Conservation (phyloP, 2,888 invertebrate genomes). For the Trisateles emortualis region DNA sequence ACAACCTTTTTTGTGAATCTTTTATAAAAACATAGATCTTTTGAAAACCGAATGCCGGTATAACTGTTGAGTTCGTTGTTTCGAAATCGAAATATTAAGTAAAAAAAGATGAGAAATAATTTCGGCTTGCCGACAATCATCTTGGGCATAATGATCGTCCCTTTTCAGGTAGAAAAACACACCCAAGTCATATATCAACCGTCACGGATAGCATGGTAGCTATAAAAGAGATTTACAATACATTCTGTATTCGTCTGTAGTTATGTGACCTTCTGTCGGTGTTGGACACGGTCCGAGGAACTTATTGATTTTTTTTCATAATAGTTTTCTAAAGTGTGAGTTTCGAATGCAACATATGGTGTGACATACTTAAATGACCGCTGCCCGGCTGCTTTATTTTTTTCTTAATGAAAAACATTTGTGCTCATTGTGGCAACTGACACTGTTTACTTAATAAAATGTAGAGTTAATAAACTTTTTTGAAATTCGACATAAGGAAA, state of each 20-base stretch:
- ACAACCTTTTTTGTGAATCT: conserved; percentile 58
- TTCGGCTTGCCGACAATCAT: conserved; percentile 83
- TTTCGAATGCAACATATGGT: conserved; percentile 73
- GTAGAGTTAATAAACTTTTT: neutral
- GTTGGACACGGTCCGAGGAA: conserved; percentile 72
- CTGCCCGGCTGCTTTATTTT: conserved; percentile 65
- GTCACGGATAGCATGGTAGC: conserved; percentile 78
- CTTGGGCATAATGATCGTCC: conserved; percentile 80
- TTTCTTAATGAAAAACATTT: conserved; percentile 53
- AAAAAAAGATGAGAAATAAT: conserved; percentile 74
- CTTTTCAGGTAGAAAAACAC: conserved; percentile 82
- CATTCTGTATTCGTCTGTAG: conserved; percentile 79
- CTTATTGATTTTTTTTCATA: conserved; percentile 76
- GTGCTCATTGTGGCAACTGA: conserved; percentile 55
- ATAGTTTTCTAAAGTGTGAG: conserved; percentile 67
- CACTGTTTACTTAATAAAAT: conserved; percentile 52
- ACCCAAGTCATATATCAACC: conserved; percentile 84
- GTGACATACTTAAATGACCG: conserved; percentile 74
- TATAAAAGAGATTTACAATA: conserved; percentile 85
- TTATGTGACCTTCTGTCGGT: conserved; percentile 81
- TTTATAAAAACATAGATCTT: conserved; percentile 62
- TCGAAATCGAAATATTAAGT: conserved; percentile 67
- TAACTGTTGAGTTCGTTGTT: conserved; percentile 75
- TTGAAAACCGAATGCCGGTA: conserved; percentile 61
- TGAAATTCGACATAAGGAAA: neutral